Base-by-base conservation (phyloP, 2,113 vertebrate species). In the Cinclus mexicanus region DNA sequence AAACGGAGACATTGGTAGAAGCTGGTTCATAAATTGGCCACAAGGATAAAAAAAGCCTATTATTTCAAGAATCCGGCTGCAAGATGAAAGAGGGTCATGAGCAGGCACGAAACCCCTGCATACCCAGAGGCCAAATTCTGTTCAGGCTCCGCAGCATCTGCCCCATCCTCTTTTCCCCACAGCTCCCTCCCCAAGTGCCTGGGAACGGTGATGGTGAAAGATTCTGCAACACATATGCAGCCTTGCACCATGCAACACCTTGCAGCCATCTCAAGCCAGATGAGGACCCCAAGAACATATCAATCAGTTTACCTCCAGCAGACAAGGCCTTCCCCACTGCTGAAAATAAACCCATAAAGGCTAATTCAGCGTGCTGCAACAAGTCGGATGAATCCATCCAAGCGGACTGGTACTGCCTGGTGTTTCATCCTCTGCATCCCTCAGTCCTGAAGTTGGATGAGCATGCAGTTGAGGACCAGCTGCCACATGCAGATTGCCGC, bases 291-390 rank as follows among this genome's bases (percentile, higher is more conserved):
- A 21, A 83, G 82, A 4, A 3, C 0, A 0, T 28, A 88, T 26
- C 0, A 7, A 86, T 56, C 47, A 7, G 9, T 75, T 82, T 78
- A 95, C 64, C 86, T 86, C 63, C 85, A 92, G 85, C 71, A 86
- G 75, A 39, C 11, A 35, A 78, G 72, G 26, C 79, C 47, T 59
- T 74, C 83, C 79, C 64, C 52, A 31, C 1, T 9, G 56, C 24
- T 80, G 87, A 96, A 94, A 93, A 92, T 67, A 92, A 95, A 63
- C 76, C 33, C 82, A 74, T 22, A 60, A 60, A 89, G 31, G 59
- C 71, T 86, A 90, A 86, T 37, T 53, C 79, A 80, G 87, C 0
- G 0, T 39, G 60, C 35, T 0, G 1, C 84, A 65, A 70, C 39
- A 47, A 67, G 82, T 18, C 0, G 0, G 47, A 41, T 13, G 56